phyloP scores from a whole-genome alignment of 2,797 vertebrate genomes.

The Aselliscus stoliczkanus region DNA sequence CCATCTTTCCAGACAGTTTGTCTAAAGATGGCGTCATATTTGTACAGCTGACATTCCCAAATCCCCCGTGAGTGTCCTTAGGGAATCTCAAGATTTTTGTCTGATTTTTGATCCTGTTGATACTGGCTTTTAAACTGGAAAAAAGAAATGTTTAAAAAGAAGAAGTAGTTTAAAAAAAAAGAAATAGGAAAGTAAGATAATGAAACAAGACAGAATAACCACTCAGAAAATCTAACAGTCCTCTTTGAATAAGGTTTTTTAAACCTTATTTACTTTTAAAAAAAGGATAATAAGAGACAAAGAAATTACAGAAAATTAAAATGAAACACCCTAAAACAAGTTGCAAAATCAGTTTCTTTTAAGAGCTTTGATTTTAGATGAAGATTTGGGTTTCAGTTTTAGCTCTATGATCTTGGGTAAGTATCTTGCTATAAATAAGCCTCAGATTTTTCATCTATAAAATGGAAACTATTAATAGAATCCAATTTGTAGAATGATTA shows the following conservation, averaged over 20 bases:
- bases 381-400: neutral
- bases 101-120: constrained; percentile 69
- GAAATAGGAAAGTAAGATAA: neutral
- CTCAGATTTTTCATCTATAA: neutral
- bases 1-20: constrained; percentile 48
- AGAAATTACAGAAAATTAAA: neutral
- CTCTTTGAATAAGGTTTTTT: neutral
- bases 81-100: constrained; percentile 59
- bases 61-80: constrained; percentile 45
- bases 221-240: neutral
- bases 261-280: neutral
- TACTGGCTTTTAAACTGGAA: constrained; percentile 41
- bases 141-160: neutral
- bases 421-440: neutral
- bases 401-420: neutral
- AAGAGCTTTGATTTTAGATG: neutral
- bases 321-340: neutral
- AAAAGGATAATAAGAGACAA: neutral
- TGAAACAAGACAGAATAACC: neutral
- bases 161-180: neutral
- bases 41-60: constrained; percentile 72
- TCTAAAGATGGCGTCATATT: constrained; percentile 68
- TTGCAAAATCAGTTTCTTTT: neutral
- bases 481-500: neutral
- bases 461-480: neutral